phyloP scores from a whole-genome alignment of 1,140 invertebrate species.

The Cepaea nemoralis region DNA sequence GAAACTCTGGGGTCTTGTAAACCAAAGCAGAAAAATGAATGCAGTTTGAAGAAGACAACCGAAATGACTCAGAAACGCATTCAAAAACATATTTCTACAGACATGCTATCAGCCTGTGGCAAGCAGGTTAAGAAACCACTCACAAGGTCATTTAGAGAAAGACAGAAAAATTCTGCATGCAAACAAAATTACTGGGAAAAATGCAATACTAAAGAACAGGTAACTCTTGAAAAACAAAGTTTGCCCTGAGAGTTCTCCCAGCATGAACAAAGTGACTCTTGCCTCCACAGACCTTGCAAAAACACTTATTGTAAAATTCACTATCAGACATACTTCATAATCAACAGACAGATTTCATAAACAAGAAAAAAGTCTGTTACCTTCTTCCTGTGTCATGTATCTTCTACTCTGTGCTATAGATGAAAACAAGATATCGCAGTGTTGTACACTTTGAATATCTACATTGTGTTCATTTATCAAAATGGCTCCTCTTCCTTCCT shows the following conservation, averaged over 20 bases:
- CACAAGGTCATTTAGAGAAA: background rate
- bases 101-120: background rate
- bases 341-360: too few relatives aligned
- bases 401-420: too few relatives aligned
- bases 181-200: background rate
- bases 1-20: background rate
- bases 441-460: too few relatives aligned
- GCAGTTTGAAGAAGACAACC: background rate
- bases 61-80: background rate
- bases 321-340: too few relatives aligned
- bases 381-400: too few relatives aligned
- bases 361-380: too few relatives aligned
- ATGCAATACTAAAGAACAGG: background rate
- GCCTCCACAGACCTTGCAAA: background rate
- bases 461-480: too few relatives aligned
- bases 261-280: background rate
- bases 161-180: background rate
- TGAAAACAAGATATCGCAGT: too few relatives aligned
- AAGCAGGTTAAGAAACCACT: background rate
- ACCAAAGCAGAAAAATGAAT: background rate
- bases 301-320: background rate
- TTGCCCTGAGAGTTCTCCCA: background rate
- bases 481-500: too few relatives aligned
- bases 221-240: background rate
- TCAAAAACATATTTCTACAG: background rate